Conservation (phyloP, 2,797 vertebrate genomes). For the Acrocephalus scirpaceus region DNA sequence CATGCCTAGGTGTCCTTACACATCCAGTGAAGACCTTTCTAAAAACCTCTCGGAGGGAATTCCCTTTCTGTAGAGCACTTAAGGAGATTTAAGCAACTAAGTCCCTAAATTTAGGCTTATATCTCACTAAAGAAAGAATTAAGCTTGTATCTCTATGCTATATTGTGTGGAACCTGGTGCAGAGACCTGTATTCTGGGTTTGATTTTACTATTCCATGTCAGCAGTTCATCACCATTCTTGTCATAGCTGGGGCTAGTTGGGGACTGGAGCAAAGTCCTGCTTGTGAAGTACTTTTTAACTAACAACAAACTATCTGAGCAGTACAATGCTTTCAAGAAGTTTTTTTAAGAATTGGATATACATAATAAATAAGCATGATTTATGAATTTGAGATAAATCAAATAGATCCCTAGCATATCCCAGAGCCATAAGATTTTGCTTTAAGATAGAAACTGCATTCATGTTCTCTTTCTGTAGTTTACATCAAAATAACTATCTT, state of each 20-base stretch:
- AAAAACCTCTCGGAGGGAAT: background rate
- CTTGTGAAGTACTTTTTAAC: background rate
- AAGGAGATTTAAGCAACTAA: background rate
- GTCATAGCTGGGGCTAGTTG: fast-evolving
- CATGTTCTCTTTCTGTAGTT: background rate
- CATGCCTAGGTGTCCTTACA: background rate
- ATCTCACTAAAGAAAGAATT: background rate
- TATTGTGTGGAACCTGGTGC: background rate
- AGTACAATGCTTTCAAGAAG: background rate
- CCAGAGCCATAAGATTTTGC: background rate
- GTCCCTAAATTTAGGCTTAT: background rate
- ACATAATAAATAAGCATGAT: background rate
- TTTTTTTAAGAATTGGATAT: background rate
- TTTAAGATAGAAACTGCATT: background rate
- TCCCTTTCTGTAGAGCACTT: background rate
- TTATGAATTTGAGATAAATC: background rate
- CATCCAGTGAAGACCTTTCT: background rate
- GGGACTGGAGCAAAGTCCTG: background rate
- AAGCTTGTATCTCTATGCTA: background rate
- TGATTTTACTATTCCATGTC: background rate
- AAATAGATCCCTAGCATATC: background rate
- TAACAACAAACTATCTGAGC: background rate
- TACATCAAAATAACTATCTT: background rate
- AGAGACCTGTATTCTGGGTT: background rate
- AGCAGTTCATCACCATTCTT: fast-evolving